Conservation (phyloP, 2,113 vertebrate genomes). For the Protobothrops mucrosquamatus region DNA sequence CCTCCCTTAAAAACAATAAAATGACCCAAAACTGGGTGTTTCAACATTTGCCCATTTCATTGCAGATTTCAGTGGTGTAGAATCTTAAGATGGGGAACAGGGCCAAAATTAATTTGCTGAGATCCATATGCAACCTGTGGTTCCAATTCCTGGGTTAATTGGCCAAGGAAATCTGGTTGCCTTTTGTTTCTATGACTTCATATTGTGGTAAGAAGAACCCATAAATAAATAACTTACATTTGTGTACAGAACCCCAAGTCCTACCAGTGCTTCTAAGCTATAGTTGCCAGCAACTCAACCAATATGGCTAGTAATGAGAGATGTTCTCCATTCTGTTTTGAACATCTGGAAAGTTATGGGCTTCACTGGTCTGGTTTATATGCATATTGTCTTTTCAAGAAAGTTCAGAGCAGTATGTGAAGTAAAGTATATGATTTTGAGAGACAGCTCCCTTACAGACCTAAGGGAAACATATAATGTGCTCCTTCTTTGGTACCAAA, state of each 20-base stretch:
- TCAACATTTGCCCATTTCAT: no score
- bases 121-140: background rate
- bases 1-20: no score
- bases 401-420: background rate
- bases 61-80: background rate
- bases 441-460: background rate
- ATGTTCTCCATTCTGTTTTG: background rate
- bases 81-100: background rate
- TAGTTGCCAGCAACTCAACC: background rate
- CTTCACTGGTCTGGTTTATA: background rate
- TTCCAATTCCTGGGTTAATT: background rate
- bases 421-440: background rate
- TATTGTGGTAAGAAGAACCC: background rate
- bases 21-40: no score
- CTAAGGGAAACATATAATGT: background rate
- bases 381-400: background rate
- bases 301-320: background rate
- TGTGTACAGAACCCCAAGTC: background rate
- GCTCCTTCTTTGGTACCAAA: background rate
- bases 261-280: background rate
- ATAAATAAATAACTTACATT: background rate
- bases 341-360: background rate
- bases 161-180: background rate
- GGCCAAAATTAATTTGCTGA: background rate
- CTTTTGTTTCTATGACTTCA: background rate